Conservation (phyloP, 2,113 vertebrate genomes). For the Lates calcarifer region DNA sequence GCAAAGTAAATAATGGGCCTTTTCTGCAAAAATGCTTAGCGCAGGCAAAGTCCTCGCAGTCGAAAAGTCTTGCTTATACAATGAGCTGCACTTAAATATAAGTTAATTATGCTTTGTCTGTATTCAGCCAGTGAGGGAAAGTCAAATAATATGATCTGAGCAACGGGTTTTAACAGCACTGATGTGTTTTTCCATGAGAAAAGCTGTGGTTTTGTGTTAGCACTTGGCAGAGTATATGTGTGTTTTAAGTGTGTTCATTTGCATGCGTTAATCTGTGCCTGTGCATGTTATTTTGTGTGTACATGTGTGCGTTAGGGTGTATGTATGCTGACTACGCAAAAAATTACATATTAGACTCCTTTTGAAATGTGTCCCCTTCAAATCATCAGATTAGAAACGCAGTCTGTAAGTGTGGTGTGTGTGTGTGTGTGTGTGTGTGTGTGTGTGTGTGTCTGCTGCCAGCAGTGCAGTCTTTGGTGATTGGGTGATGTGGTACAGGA, state of each 20-base stretch:
- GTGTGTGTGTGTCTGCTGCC: slow-evolving; percentile 35
- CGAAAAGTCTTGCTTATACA: slow-evolving; percentile 6
- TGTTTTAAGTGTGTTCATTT: slow-evolving; percentile 1
- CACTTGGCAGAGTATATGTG: neutral
- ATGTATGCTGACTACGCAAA: neutral
- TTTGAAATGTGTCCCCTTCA: slow-evolving; percentile 37
- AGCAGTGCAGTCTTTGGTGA: slow-evolving; percentile 32
- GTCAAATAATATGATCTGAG: slow-evolving; percentile 30
- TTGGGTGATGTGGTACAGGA: slow-evolving; percentile 41
- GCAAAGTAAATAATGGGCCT: slow-evolving; percentile 42
- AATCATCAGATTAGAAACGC: slow-evolving; percentile 43
- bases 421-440: slow-evolving; percentile 15
- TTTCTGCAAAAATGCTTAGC: slow-evolving; percentile 52
- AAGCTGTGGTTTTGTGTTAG: slow-evolving; percentile 29
- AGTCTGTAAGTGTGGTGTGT: slow-evolving; percentile 16
- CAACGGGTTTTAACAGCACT: slow-evolving; percentile 17
- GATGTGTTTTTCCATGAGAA: slow-evolving; percentile 49
- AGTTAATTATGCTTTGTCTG: slow-evolving; percentile 46
- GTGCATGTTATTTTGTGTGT: neutral
- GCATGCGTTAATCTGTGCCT: neutral
- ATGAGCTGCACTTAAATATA: slow-evolving; percentile 45
- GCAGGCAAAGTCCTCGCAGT: slow-evolving; percentile 22
- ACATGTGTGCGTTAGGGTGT: neutral
- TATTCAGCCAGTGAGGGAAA: slow-evolving; percentile 4
- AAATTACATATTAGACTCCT: neutral